Evolutionary conservation across 1,140 invertebrate genomes (phyloP), one percentile per base, ranked within the genome.

Genomic region (Pseudomyrmex concolor): DNA sequence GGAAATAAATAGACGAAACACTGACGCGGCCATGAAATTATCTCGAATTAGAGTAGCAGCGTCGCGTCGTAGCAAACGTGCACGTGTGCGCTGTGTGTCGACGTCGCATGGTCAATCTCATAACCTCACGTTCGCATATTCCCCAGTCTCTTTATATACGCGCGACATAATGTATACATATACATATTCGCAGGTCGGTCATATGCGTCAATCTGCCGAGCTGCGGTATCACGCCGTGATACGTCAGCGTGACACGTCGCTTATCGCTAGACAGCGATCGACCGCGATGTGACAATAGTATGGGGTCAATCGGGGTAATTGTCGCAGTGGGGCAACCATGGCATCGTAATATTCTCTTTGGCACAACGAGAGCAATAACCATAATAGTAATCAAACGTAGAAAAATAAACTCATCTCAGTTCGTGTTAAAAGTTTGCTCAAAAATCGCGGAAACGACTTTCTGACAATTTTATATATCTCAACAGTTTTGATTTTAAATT

Each of bases 1-100:
- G 48, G 66, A 59, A 80, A 80, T 80, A 80, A 80, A 80, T 80
- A 70, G 76, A 80, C 55, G 76, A 70, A 80, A 80, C 76, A 59
- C 70, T 80, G 70, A 70, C 57, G 76, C 54, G 76, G 66, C 76
- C 76, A 80, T 80, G 76, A 80, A 80, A 80, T 70, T 55, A 80
- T 80, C 76, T 80, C 76, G 43, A 80, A 80, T 80, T 80, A 80
- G 76, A 80, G 76, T 80, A 70, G 15, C 76, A 66, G 12, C 76
- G 76, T 80, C 54, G 12, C 76, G 76, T 80, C 54, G 60, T 77
- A 48, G 19, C 25, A 19, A 34, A 34, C 8, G 15, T 45, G 13
- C 34, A 43, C 25, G 34, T 48, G 73, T 66, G 25, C 62, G 25
- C 48, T 34, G 54, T 34, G 34, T 34, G 34, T 59, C 54, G n/a